phyloP scores from a whole-genome alignment of 1,140 invertebrate genomes.

The Megalonaias nervosa region DNA sequence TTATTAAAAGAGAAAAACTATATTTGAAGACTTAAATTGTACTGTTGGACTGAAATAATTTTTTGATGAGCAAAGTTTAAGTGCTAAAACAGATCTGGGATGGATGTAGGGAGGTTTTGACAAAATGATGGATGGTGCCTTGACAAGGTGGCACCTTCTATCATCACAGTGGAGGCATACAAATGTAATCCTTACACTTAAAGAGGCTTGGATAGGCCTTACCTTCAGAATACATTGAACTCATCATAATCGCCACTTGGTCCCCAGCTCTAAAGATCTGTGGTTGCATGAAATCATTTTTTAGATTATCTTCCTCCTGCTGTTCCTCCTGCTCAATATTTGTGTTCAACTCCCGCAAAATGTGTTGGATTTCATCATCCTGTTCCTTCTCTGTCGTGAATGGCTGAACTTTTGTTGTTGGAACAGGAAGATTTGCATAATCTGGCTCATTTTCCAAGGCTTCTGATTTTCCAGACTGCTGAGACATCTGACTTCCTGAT shows the following conservation, averaged over 20 bases:
- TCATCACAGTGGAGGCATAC: neutral
- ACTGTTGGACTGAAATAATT: neutral
- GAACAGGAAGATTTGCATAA: slow-evolving; percentile 65
- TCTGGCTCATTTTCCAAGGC: slow-evolving; percentile 60
- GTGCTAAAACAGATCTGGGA: neutral
- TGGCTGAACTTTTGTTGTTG: slow-evolving; percentile 15
- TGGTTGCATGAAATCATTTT: slow-evolving; percentile 26
- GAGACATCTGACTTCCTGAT: slow-evolving; percentile 50
- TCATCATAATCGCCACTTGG: neutral
- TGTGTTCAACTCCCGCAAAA: slow-evolving; percentile 28
- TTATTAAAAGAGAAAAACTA: too few relatives aligned
- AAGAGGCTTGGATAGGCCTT: neutral
- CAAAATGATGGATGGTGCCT: too few relatives aligned
- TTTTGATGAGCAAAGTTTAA: neutral
- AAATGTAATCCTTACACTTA: neutral
- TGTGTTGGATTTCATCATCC: too few relatives aligned
- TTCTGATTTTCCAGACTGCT: slow-evolving; percentile 31
- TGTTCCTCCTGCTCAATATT: slow-evolving; percentile 29
- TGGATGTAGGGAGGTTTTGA: neutral
- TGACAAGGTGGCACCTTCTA: slow-evolving; percentile 6
- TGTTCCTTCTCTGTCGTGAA: too few relatives aligned
- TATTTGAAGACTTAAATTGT: too few relatives aligned
- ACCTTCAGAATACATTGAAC: slow-evolving; percentile 37
- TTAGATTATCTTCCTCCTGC: slow-evolving; percentile 20
- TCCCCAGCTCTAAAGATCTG: too few relatives aligned